Percentiles rank a stretch among this genome's conserved stretches.
Evolutionary conservation across 2,888 invertebrate genomes (phyloP).

Genomic region (Tetramorium bicarinatum): DNA sequence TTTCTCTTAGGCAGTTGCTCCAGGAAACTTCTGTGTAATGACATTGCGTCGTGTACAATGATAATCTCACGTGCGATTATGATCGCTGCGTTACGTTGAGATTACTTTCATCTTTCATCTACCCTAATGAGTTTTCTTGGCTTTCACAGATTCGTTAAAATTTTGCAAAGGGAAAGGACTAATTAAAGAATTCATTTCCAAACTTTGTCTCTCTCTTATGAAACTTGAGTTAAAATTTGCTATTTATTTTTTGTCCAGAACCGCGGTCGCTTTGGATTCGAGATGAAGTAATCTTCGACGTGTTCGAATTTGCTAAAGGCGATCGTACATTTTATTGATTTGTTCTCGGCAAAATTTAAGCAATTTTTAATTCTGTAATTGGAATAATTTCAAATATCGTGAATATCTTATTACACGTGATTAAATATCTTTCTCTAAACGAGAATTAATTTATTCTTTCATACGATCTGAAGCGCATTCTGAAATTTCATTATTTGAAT

Average conservation of each 20-base stretch:
- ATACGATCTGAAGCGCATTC: background rate
- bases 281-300: constrained; percentile 32
- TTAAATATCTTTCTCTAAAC: background rate
- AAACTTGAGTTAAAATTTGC: background rate
- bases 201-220: background rate
- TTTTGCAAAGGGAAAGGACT: background rate
- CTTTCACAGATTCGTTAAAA: background rate
- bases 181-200: background rate
- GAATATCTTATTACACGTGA: background rate
- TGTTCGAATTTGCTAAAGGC: constrained; percentile 21
- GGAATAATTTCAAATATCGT: background rate
- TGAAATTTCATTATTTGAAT: background rate
- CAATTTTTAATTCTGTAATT: background rate
- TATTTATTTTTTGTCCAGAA: background rate
- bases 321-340: constrained; percentile 21
- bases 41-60: constrained; percentile 76
- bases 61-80: constrained; percentile 61
- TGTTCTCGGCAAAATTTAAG: background rate
- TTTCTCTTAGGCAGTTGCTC: constrained; percentile 77
- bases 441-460: background rate
- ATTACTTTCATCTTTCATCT: constrained; percentile 60
- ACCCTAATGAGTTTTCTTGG: background rate
- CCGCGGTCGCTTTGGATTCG: background rate
- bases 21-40: constrained; percentile 81
- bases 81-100: constrained; percentile 48